Evolutionary conservation across 2,797 vertebrate genomes (phyloP), one percentile per base, ranked within the genome.

Genomic region (Chaenodraco wilsoni): DNA sequence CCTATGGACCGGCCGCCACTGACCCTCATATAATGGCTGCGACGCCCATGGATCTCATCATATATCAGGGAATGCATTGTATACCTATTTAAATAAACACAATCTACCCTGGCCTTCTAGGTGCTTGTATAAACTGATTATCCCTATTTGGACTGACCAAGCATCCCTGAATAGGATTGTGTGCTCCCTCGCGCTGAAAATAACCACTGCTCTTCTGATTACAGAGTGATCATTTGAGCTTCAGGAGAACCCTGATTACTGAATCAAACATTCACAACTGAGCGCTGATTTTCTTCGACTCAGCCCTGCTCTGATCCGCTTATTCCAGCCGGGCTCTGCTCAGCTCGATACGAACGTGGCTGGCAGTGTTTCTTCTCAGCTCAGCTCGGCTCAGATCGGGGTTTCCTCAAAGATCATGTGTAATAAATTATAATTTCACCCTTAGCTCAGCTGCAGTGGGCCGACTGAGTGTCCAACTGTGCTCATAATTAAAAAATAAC

Each of bases 201-300:
- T 71, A 76, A 69, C 71, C 65, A 65, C 79, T 23, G 69, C 77
- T 81, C 59, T 75, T 48, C 72, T 90, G 83, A 91, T 90, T 85
- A 81, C 72, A 73, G 54, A 88, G 70, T 64, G 63, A 76, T 90
- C 82, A 90, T 88, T 86, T 86, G 81, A 89, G 74, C 74, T 72
- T 41, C 19, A 33, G n/a, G 31, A 78, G 78, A 84, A 66, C 74
- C 82, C 66, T 83, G 81, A 93, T 92, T 90, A 90, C 73, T 65
- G 78, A 88, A 79, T 91, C 81, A 87, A 84, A 81, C 71, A 59
- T 72, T 65, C 54, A 37, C 67, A 62, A 72, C 63, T 51, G 40
- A 78, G 69, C 41, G 67, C 79, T 79, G 55, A 75, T 75, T 68
- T 51, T 56, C 78, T 69, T 74, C 21, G 8, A 44, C 81, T 78